Base-by-base conservation (phyloP, 2,797 vertebrate genomes). In the Darevskia mixta region DNA sequence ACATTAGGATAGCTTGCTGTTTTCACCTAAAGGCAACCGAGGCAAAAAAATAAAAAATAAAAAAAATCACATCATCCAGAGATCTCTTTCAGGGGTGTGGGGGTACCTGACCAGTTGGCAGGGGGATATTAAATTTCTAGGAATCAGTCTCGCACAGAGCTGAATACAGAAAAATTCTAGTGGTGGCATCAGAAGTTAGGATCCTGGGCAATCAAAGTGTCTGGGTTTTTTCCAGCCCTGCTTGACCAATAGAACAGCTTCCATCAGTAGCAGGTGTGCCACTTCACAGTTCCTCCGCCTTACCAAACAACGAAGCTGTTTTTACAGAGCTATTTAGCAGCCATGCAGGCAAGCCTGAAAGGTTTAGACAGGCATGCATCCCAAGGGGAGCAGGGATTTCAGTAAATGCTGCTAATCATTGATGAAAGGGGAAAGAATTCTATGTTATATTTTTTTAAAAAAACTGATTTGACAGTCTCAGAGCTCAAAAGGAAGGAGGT, bases 391-490 rank as follows among this genome's bases (percentile, higher is more conserved):
- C 0, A 7, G 80, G 75, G 92, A 94, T 94, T 91, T 91, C 94
- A 90, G 86, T 93, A 90, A 79, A 82, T 91, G 90, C 35, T 88
- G 11, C 73, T 91, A 94, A 81, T 80, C 90, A 86, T 27, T 45
- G 17, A 79, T 64, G 64, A 49, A 2, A n/a, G 1, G 29, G 64
- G 38, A 79, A 58, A 82, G 61, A 20, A 86, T 43, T 80, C 55
- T 88, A 69, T 32, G 81, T 7, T 81, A 85, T 67, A 55, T 55
- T 49, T 41, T 38, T 38, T 38, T 4, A 41, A 11, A 49, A 49
- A 45, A 49, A 55, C 29, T 38, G 81, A 88, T 88, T 84, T 88
- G 76, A 83, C 49, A 66, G 55, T 41, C 41, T 41, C 81, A 15
- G 41, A 80, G 32, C 32, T 38, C 20, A 78, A 45, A 85, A 83